phyloP scores from a whole-genome alignment of 2,888 invertebrate genomes.

The Drosophila tanythrix region DNA sequence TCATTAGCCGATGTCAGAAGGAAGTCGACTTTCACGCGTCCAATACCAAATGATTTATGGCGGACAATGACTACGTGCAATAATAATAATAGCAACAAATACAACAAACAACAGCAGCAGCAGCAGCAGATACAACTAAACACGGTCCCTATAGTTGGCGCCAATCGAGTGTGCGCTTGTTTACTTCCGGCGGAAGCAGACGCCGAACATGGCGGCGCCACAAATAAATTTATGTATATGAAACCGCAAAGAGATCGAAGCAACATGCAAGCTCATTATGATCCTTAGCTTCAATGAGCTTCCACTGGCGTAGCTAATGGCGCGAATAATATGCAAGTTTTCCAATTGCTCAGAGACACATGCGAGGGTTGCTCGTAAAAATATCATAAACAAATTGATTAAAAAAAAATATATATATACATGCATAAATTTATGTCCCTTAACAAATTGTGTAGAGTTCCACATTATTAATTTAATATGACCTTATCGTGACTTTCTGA shows the following conservation, averaged over 20 bases:
- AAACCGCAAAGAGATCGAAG: conserved; percentile 52
- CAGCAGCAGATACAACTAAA: background rate
- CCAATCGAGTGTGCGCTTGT: conserved; percentile 55
- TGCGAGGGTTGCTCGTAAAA: conserved; percentile 28
- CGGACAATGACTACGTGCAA: conserved; percentile 45
- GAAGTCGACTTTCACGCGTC: conserved; percentile 62
- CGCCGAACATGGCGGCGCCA: conserved; percentile 52
- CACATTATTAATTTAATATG: background rate
- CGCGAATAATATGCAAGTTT: conserved; percentile 61
- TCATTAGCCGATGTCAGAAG: conserved; percentile 52
- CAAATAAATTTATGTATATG: conserved; percentile 53
- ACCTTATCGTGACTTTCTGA: background rate
- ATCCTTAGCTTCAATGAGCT: conserved; percentile 38
- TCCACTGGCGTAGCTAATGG: conserved; percentile 47
- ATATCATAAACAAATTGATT: background rate
- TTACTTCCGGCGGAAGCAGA: conserved; percentile 56
- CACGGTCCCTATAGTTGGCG: conserved; percentile 20
- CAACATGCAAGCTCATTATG: conserved; percentile 47
- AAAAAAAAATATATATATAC: background rate
- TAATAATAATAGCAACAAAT: conserved; percentile 28
- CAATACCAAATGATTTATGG: conserved; percentile 72
- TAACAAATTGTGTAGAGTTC: background rate
- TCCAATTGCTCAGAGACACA: conserved; percentile 5
- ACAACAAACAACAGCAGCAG: conserved; percentile 4
- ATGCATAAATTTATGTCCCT: background rate